Evolutionary conservation across 2,113 vertebrate genomes (phyloP).

Genomic region (Protomyctophum bolini): DNA sequence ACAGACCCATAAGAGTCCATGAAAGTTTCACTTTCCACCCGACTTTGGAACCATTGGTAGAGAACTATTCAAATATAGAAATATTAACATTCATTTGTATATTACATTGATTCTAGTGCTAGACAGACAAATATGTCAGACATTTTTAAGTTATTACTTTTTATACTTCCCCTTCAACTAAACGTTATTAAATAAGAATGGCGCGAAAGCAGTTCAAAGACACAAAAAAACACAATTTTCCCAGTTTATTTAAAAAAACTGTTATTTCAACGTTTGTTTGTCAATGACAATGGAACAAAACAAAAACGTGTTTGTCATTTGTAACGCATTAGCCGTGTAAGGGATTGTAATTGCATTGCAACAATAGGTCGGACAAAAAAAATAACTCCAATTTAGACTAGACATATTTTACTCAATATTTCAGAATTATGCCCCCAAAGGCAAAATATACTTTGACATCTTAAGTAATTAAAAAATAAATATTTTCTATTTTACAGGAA

Average conservation of each 20-base stretch:
- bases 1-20: no score
- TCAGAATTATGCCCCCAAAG: conserved; percentile 29
- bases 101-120: no score
- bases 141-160: no score
- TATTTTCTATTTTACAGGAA: conserved; percentile 72
- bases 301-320: conserved; percentile 45
- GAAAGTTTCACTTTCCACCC: no score
- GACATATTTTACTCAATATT: conserved; percentile 36
- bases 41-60: no score
- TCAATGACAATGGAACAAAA: conserved; percentile 60
- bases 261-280: conserved; percentile 34
- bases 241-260: conserved; percentile 61
- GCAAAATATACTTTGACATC: conserved; percentile 25
- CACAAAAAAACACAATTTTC: conserved; percentile 18
- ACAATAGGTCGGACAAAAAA: conserved; percentile 16
- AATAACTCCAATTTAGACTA: conserved; percentile 36
- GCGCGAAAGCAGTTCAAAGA: no score
- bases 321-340: conserved; percentile 27
- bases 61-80: no score
- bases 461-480: conserved; percentile 76
- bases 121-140: no score
- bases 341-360: conserved; percentile 31
- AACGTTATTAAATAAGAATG: no score
- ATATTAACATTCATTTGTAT: no score
- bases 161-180: no score